Base-by-base conservation (phyloP, 2,113 vertebrate species). In the Pantherophis guttatus region DNA sequence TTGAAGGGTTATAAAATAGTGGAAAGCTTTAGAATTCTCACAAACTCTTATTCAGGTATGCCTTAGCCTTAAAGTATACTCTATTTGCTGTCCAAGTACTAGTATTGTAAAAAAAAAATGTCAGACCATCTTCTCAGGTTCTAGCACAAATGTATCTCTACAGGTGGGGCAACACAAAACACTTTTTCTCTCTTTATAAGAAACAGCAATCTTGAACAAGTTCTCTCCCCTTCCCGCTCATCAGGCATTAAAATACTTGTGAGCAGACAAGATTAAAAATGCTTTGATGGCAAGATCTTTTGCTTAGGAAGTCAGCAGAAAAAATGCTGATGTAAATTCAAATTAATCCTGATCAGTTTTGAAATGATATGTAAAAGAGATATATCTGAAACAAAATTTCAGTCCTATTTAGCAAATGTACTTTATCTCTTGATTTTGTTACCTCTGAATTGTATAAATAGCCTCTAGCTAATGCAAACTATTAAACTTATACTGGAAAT, bases 61-160 rank as follows among this genome's bases (percentile, higher is more conserved):
- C 92, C 96, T 95, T 95, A 96, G 96, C 21, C 19, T 91, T 91
- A 91, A 50, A 21, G 24, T n/a, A 5, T 65, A 54, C 48, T 39
- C 2, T 81, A 26, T 92, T 87, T 50, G 21, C 15, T 52, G 39
- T 88, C 86, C 21, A n/a, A 53, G 9, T n/a, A 65, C 8, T 26
- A 53, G 6, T 9, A 33, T 19, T 57, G 10, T 1, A 3, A 55
- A 29, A 59, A 91, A 26, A 26, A 53, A 93, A 94, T 87, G 94
- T 93, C 95, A 70, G 93, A 93, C 24, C 0, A 0, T 87, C 91
- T 93, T 81, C 8, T 94, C 48, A 90, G n/a, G 13, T 5, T 90
- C 93, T 91, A 94, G 54, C 26, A n/a, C 15, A 86, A 19, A 58
- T 86, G 9, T 86, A 26, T 12, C 6, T 55, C 15, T 87, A 53